Evolutionary conservation across 2,888 invertebrate genomes (phyloP), one percentile per base, ranked within the genome.

Genomic region (Orthosia incerta): DNA sequence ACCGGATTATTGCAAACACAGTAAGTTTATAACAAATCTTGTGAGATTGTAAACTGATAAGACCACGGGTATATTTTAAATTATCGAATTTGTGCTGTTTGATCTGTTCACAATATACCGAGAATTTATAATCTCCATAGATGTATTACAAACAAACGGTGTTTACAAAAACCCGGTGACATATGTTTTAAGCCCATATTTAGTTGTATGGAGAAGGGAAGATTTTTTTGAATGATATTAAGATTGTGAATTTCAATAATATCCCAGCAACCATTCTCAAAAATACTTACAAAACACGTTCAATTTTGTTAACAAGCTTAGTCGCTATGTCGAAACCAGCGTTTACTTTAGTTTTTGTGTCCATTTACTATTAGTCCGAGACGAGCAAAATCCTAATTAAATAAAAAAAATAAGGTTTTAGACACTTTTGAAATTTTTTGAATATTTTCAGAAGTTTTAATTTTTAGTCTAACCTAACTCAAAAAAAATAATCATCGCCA

Each of bases 241-340:
- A 62, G 50, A 39, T 26, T 13, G 15, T 39, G 53, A 26, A 26
- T 48, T 46, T 39, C 20, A 45, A 23, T 5, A 20, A 12, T 3
- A 26, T 60, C 53, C 68, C 71, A 65, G 16, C 16, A 20, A 76
- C 56, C 46, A 65, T 53, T 60, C n/a, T 18, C 20, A 66, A 55
- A 64, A 75, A 68, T 80, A 80, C 80, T 80, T 68, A 80, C 80
- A 68, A 80, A 66, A 26, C 12, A 23, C 26, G 39, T 74, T 76
- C 48, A 57, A 76, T 60, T 80, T 66, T 51, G 67, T 72, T 65
- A 48, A 60, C 71, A 57, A 56, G 45, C 56, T 45, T 16, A 62
- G 53, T 45, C 31, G 51, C 45, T 79, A 65, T 15, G 39, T 64
- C 46, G 26, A 4, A 13, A 61, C 23, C 53, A 51, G 57, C 16